Conservation (phyloP, 2,888 invertebrate species). For the Tigriopus californicus region DNA sequence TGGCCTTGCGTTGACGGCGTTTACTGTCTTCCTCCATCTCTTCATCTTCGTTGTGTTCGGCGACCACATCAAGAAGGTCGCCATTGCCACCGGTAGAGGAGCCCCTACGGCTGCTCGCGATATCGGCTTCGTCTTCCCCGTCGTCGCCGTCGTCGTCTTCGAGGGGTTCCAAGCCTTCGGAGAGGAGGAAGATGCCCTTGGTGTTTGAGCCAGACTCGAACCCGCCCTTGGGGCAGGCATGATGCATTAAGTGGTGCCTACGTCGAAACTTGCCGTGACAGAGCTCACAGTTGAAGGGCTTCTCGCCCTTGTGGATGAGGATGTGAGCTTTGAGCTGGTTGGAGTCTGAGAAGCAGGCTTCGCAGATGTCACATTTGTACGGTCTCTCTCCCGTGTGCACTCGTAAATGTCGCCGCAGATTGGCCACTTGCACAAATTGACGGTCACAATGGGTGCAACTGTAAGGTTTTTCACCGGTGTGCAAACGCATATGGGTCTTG, state of each 20-base stretch:
- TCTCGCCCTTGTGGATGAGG: slow-evolving; percentile 67
- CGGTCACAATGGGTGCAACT: slow-evolving; percentile 77
- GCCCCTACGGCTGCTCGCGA: not conserved
- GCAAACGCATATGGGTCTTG: slow-evolving; percentile 76
- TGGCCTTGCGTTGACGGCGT: not conserved
- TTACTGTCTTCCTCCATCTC: not conserved
- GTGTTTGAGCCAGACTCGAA: no score
- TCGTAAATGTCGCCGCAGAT: slow-evolving; percentile 63
- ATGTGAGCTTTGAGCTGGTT: slow-evolving; percentile 79
- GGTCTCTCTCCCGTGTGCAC: slow-evolving; percentile 83
- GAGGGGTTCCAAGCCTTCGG: not conserved
- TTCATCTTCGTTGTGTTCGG: not conserved
- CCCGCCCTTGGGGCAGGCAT: slow-evolving; percentile 45
- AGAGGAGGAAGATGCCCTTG: no score
- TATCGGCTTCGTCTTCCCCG: not conserved
- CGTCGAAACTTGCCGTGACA: slow-evolving; percentile 62
- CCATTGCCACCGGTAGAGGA: not conserved
- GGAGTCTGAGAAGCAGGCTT: slow-evolving; percentile 70
- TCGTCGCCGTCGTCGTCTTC: not conserved
- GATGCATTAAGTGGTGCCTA: slow-evolving; percentile 65
- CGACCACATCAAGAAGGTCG: not conserved
- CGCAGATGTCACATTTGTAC: slow-evolving; percentile 63
- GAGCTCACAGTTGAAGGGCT: slow-evolving; percentile 60
- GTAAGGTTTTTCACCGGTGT: slow-evolving; percentile 84
- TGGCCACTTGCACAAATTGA: slow-evolving; percentile 82